Conservation (phyloP, 2,888 invertebrate species). For the Boloria selene region DNA sequence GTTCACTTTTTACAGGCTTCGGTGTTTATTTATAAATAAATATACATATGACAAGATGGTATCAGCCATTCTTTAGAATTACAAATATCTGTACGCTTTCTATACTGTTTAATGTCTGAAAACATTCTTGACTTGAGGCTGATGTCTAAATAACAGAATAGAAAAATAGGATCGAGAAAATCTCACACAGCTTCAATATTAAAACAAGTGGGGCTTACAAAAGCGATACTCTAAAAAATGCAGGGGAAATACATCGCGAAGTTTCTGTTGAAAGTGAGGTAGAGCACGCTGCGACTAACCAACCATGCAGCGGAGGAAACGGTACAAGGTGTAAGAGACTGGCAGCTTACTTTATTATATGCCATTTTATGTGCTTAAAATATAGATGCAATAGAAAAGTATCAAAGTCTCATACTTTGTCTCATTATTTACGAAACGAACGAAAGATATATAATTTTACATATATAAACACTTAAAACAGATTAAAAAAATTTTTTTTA, state of each 20-base stretch:
- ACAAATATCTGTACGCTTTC: neutral
- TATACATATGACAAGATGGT: neutral
- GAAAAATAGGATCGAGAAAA: constrained; percentile 54
- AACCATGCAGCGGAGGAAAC: constrained; percentile 70
- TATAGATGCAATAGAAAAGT: too few relatives aligned
- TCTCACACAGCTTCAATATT: constrained; percentile 67
- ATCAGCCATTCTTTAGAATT: neutral
- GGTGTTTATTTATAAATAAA: constrained; percentile 46
- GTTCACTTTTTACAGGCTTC: constrained; percentile 47
- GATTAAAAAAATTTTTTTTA: too few relatives aligned
- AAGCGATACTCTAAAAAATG: constrained; percentile 81
- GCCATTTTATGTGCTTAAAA: too few relatives aligned
- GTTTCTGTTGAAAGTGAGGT: constrained; percentile 79
- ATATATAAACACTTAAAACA: too few relatives aligned
- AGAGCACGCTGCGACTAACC: constrained; percentile 80
- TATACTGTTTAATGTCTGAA: neutral
- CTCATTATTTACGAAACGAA: too few relatives aligned
- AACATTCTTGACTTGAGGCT: neutral
- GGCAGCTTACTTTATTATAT: constrained; percentile 41
- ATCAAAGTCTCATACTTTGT: too few relatives aligned
- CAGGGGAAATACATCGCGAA: constrained; percentile 78
- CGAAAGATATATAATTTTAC: neutral
- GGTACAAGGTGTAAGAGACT: constrained; percentile 45
- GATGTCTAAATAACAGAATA: constrained; percentile 34
- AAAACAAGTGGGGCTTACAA: constrained; percentile 75